Evolutionary conservation across 1,140 invertebrate species (phyloP), one percentile per base, ranked within the genome.

Genomic region (Melitaea cinxia): DNA sequence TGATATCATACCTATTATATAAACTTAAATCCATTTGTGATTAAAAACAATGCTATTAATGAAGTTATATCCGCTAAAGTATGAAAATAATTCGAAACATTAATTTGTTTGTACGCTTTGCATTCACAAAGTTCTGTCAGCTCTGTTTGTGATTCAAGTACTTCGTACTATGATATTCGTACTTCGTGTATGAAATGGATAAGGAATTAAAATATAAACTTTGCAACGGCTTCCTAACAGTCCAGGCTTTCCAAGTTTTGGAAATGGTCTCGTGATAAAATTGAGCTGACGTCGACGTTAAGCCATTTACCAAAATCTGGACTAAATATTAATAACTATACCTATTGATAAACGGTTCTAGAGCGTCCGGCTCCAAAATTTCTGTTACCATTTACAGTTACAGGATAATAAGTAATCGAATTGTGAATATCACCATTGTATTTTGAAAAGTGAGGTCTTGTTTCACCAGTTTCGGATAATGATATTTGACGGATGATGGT

Each of bases 191-290:
- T 37, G 5, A 37, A 3, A 37, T 37, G 35, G 14, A n/a, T 37
- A n/a, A 42, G 37, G 37, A 42, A 17, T 42, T 42, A 42, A 42
- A 42, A 42, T 17, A 17, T 7, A 42, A 42, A 42, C 37, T 42
- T 15, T 9, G 37, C 14, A 17, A 2, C 35, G n/a, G 12, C n/a
- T 5, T 17, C 37, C n/a, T n/a, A n/a, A n/a, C n/a, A n/a, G n/a
- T n/a, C n/a, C 30, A 12, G 17, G 14, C 6, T 7, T 14, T 42
- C 37, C 10, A 42, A 42, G 14, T 42, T 42, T 42, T 9, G 10
- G 37, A 42, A 42, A 17, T 42, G 37, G 37, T 17, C 37, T 42
- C 37, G 15, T 5, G 37, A 42, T 42, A 9, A 17, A 42, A 42
- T 42, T 42, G 37, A 42, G 17, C 17, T 42, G 37, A 42, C 37